Conservation (phyloP, 1,140 invertebrate species). For the Akabosia matsudoensis region DNA sequence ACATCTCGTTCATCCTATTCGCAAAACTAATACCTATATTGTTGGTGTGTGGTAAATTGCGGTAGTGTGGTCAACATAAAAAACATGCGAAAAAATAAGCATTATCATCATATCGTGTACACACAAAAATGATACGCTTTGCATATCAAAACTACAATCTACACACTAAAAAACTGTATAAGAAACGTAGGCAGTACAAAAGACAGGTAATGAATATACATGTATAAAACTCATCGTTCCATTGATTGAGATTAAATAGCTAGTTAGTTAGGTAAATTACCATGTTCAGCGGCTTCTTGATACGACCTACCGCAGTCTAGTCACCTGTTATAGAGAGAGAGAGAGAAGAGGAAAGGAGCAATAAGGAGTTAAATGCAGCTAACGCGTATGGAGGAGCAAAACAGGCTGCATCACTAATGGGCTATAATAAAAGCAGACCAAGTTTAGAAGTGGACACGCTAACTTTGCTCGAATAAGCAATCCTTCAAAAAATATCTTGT, state of each 20-base stretch:
- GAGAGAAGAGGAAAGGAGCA: not conserved
- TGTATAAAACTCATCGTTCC: constrained; percentile 14
- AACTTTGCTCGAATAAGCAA: too few relatives aligned
- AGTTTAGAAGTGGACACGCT: not conserved
- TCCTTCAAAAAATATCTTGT: too few relatives aligned
- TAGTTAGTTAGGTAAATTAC: constrained; percentile 25
- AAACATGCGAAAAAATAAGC: not conserved
- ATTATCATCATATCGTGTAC: not conserved
- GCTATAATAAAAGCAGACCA: not conserved
- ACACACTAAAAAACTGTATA: too few relatives aligned
- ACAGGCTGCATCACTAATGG: not conserved
- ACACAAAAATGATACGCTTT: not conserved
- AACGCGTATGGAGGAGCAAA: not conserved
- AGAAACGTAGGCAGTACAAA: not conserved
- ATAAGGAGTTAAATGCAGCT: not conserved
- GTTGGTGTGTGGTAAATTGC: constrained; percentile 15
- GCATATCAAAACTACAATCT: too few relatives aligned
- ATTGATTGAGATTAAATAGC: constrained; percentile 25
- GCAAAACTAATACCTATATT: not conserved
- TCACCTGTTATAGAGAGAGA: constrained; percentile 18
- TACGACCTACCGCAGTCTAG: constrained; percentile 22
- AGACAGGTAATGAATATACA: not conserved
- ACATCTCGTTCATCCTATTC: constrained; percentile 3
- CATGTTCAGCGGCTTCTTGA: constrained; percentile 24
- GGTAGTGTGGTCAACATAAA: constrained; percentile 6